Conservation (phyloP, 2,888 invertebrate genomes). For the Agapostemon virescens region DNA sequence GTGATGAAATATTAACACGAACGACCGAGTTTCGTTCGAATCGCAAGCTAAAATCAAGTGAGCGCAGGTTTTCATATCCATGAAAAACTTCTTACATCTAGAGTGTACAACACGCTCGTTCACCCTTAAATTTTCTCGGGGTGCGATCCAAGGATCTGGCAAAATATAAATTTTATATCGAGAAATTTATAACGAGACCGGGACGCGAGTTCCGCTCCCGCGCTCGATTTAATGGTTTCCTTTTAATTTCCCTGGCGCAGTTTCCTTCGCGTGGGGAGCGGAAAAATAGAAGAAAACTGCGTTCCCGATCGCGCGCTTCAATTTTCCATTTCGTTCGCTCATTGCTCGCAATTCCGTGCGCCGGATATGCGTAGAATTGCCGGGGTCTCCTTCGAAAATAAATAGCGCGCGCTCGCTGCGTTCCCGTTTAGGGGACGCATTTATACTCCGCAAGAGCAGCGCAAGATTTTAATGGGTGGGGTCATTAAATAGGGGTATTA, state of each 20-base stretch:
- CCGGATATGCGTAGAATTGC: neutral
- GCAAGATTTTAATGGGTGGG: constrained; percentile 46
- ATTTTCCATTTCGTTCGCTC: neutral
- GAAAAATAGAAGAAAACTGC: neutral
- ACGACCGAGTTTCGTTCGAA: neutral
- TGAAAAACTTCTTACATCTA: neutral
- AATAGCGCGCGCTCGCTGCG: constrained; percentile 20
- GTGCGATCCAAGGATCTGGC: neutral
- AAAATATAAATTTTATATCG: neutral
- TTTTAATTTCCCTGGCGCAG: neutral
- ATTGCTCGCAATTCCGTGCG: too few species aligned
- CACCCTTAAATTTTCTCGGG: neutral
- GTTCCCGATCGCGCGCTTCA: neutral
- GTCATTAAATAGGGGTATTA: constrained; percentile 38
- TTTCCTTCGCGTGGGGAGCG: neutral
- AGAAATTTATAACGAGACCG: neutral
- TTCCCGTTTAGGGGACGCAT: constrained; percentile 18
- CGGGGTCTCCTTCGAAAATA: neutral
- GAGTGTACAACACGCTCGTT: neutral
- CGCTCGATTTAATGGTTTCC: constrained; percentile 5
- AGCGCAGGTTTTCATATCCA: neutral
- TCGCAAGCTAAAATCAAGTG: neutral
- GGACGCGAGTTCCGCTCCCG: neutral
- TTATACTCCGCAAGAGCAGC: constrained; percentile 32
- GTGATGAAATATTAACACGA: neutral